These are phyloP conservation scores for Boloria selene DNA, from an alignment of 2,888 invertebrate genomes.

Conservation along the genomic window DNA sequence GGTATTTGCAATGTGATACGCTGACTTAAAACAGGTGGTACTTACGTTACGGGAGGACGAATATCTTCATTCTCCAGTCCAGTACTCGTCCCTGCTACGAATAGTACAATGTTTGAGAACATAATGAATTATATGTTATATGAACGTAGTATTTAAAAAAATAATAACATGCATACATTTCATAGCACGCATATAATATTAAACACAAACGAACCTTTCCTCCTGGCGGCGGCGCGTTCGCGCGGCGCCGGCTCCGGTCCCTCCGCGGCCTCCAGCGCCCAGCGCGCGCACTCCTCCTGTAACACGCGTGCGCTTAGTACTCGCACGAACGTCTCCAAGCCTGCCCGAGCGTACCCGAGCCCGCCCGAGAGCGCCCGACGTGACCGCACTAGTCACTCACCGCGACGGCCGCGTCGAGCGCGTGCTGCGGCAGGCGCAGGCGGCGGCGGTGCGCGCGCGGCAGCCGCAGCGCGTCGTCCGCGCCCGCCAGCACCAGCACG, in stretches of 20 bases:
- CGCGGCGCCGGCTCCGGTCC: constrained; percentile 16
- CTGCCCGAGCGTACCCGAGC: constrained; percentile 16
- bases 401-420: constrained; percentile 83
- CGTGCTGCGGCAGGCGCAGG: constrained; percentile 86
- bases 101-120: too few relatives aligned
- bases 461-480: constrained; percentile 85
- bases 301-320: constrained; percentile 13
- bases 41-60: constrained; percentile 3
- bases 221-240: constrained; percentile 12
- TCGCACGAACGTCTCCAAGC: constrained; percentile 7
- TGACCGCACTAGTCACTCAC: constrained; percentile 52
- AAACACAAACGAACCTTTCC: neutral
- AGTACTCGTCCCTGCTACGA: neutral
- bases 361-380: constrained; percentile 15
- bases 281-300: constrained; percentile 65
- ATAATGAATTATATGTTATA: too few relatives aligned
- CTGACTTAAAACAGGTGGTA: neutral
- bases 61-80: neutral
- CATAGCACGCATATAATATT: neutral
- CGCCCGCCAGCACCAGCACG: constrained; percentile 83
- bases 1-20: neutral
- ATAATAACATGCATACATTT: neutral
- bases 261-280: constrained; percentile 46
- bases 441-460: constrained; percentile 81
- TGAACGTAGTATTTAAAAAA: neutral